These are phyloP conservation scores for Quiscalus mexicanus DNA, from an alignment of 2,113 vertebrate genomes.

Conservation along the genomic window DNA sequence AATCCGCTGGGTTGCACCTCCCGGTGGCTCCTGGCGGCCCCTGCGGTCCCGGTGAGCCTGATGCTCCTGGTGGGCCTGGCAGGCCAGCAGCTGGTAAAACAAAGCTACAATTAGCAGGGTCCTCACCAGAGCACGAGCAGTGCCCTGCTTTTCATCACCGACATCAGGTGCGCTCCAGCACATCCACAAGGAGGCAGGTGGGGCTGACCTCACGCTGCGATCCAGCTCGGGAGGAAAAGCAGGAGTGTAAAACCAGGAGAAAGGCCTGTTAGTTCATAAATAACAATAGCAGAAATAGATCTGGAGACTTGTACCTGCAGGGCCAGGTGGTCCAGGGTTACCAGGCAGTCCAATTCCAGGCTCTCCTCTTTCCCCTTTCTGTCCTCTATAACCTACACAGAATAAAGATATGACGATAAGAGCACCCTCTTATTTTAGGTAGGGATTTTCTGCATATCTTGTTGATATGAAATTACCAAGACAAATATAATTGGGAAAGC, in stretches of 20 bases:
- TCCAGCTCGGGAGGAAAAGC: neutral
- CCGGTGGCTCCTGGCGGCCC: constrained; percentile 85
- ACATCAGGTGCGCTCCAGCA: neutral
- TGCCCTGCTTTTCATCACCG: rapidly evolving
- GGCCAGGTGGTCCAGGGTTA: constrained; percentile 83
- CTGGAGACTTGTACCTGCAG: constrained; percentile 82
- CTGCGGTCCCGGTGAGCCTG: constrained; percentile 77
- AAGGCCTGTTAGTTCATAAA: neutral
- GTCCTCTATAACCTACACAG: constrained; percentile 90
- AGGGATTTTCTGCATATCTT: neutral
- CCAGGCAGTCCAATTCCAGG: constrained; percentile 91
- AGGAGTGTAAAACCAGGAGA: neutral
- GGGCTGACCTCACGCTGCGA: rapidly evolving
- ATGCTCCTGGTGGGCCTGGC: constrained; percentile 72
- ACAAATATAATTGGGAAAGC: neutral
- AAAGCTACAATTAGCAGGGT: constrained; percentile 57
- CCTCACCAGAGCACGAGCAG: rapidly evolving
- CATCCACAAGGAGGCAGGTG: neutral
- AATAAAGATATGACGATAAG: constrained; percentile 69
- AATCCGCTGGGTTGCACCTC: constrained; percentile 87
- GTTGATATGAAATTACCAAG: neutral
- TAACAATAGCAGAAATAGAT: neutral
- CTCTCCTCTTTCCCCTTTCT: constrained; percentile 97
- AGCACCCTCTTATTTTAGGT: neutral
- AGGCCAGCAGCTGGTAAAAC: constrained; percentile 76